Evolutionary conservation across 2,888 invertebrate species (phyloP), one percentile per base, ranked within the genome.

Genomic region (Tanytarsus gracilentus): DNA sequence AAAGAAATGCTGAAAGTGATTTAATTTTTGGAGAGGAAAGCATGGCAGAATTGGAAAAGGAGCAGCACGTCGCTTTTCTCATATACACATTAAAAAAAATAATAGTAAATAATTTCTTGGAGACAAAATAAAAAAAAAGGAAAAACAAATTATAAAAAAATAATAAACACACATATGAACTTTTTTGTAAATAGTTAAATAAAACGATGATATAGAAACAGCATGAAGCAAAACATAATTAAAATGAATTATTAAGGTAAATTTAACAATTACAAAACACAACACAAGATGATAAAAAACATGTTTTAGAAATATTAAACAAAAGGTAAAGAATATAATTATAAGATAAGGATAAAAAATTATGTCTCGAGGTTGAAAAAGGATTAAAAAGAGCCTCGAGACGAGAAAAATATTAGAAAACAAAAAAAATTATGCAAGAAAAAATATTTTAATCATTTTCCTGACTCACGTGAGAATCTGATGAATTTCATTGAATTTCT

Each of bases 231-330:
- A 33, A 11, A 33, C n/a, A 11, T 11, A 33, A 11, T 33, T 11
- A 33, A 11, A 44, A 44, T 44, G 44, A 44, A 11, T 44, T 44
- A 44, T n/a, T n/a, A n/a, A n/a, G n/a, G 44, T 44, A 44, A 44
- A 44, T 44, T 44, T 44, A 44, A 44, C 44, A 44, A 44, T 44
- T 44, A 44, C 44, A 44, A 44, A 11, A 40, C 8, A 40, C 8
- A 40, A 40, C 16, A 40, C 33, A 33, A 33, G 33, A 33, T 33
- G 33, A n/a, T 7, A 29, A n/a, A n/a, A 36, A 53, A 53, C 36
- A 53, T 53, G 53, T 53, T 53, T 53, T 53, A 53, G 53, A 53
- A 53, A 53, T 53, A 51, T 51, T 51, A 30, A 51, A 21, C 25
- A 33, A 8, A 53, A 27, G 25, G 23, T 33, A 53, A 53, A 51